Evolutionary conservation across 2,888 invertebrate genomes (phyloP), one percentile per base, ranked within the genome.

Genomic region (Flabesymbios commensalis): DNA sequence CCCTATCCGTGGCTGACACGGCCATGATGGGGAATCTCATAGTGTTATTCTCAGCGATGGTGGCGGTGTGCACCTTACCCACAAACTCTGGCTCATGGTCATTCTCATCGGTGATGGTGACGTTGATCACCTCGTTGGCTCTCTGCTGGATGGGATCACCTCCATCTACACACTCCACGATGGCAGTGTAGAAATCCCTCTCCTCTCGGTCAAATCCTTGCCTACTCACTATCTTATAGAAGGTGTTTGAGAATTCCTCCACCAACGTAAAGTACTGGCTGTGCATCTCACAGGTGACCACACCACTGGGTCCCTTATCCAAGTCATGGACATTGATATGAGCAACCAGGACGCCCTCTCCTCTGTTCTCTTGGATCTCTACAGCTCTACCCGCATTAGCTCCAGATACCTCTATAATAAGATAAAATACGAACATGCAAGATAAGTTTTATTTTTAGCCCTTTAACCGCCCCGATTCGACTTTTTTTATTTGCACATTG

Each of bases 21-120:
- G 26, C 28, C 14, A 56, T 48, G 19, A 65, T n/a, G 19, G 53
- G 19, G 1, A 24, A 14, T 7, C 47, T 51, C 3, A 32, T 24
- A 2, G 31, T 10, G 39, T 55, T 62, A 41, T 59, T 62, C 45
- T 65, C 65, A 5, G 17, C 3, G 3, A 65, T 10, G 24, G 36
- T 42, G 10, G 49, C 32, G 19, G 31, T 32, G 45, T 55, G 56
- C 10, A 17, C 22, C 24, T 32, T 24, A 29, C 45, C 39, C 4
- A 4, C 26, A 26, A 98, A 97, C 74, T 88, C 88, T 2, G 98
- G 97, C 24, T 90, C 87, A 83, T 97, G 93, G 82, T 98, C 97
- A 82, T 98, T 98, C 62, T 93, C 89, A 80, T 98, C 97, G 65
- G 88, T 86, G 0, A 81, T 87, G 66, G 86, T 87, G 48, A 96